Evolutionary conservation across 2,797 vertebrate genomes (phyloP).

Genomic region (Ptychobarbus kaznakovi): DNA sequence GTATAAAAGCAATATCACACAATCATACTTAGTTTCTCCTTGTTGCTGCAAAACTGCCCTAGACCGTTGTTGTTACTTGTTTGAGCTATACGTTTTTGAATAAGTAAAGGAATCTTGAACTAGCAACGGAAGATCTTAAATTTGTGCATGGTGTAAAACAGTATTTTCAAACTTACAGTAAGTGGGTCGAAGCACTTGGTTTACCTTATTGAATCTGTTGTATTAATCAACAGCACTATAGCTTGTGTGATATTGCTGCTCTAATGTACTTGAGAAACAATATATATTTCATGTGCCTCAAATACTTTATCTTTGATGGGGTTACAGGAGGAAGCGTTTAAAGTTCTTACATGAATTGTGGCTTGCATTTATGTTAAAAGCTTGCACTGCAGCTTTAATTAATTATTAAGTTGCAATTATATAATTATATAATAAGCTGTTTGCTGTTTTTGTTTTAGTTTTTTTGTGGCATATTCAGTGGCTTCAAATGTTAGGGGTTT

Average conservation of each 20-base stretch:
- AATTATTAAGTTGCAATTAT: background rate
- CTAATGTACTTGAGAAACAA: background rate
- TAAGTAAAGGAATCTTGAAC: background rate
- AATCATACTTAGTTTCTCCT: background rate
- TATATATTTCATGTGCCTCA: background rate
- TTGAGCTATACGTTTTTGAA: background rate
- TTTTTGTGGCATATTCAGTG: background rate
- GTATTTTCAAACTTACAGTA: background rate
- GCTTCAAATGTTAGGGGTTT: background rate
- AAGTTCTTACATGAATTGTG: background rate
- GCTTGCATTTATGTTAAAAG: background rate
- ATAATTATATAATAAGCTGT: constrained; percentile 3
- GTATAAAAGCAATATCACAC: background rate
- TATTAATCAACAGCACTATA: background rate
- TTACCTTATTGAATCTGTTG: background rate
- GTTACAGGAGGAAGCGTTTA: background rate
- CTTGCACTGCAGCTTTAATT: background rate
- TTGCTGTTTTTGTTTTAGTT: background rate
- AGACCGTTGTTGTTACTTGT: background rate
- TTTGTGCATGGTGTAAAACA: background rate
- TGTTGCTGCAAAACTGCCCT: background rate
- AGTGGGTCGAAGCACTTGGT: background rate
- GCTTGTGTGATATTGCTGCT: background rate
- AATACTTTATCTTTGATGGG: background rate
- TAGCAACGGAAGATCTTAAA: background rate